These are phyloP conservation scores for Phyto melanocephala DNA, from an alignment of 2,888 invertebrate species.

Conservation along the genomic window DNA sequence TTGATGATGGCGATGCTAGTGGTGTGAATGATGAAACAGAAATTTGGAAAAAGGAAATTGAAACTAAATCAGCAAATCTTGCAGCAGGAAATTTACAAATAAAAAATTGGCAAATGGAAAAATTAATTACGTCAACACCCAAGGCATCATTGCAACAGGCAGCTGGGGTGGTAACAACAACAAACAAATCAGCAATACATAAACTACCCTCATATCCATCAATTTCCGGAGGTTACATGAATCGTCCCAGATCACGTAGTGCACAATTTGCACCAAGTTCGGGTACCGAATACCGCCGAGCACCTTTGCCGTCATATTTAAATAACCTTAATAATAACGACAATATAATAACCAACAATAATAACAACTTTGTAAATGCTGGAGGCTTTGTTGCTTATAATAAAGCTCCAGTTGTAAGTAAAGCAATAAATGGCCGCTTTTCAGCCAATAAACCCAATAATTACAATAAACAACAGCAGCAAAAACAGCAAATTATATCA, in stretches of 20 bases:
- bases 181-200: slow-evolving; percentile 71
- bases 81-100: slow-evolving; percentile 65
- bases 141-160: too few species aligned
- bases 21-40: slow-evolving; percentile 19
- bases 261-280: slow-evolving; percentile 74
- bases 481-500: slow-evolving; percentile 23
- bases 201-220: slow-evolving; percentile 73
- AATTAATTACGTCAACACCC: slow-evolving; percentile 53
- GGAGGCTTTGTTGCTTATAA: slow-evolving; percentile 59
- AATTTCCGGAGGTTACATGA: slow-evolving; percentile 71
- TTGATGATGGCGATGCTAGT: slow-evolving; percentile 8
- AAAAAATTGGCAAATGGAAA: slow-evolving; percentile 64
- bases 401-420: slow-evolving; percentile 24
- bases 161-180: slow-evolving; percentile 32
- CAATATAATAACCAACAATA: slow-evolving; percentile 55
- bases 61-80: slow-evolving; percentile 66
- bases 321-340: slow-evolving; percentile 34
- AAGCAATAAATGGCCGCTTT: slow-evolving; percentile 45
- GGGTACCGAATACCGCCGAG: slow-evolving; percentile 63
- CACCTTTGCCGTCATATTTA: slow-evolving; percentile 26
- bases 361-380: slow-evolving; percentile 57
- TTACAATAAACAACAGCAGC: slow-evolving; percentile 11
- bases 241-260: slow-evolving; percentile 73
- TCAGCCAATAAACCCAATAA: slow-evolving; percentile 33
- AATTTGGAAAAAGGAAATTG: slow-evolving; percentile 70